phyloP scores from a whole-genome alignment of 1,140 invertebrate genomes.

The Nasonia giraulti region DNA sequence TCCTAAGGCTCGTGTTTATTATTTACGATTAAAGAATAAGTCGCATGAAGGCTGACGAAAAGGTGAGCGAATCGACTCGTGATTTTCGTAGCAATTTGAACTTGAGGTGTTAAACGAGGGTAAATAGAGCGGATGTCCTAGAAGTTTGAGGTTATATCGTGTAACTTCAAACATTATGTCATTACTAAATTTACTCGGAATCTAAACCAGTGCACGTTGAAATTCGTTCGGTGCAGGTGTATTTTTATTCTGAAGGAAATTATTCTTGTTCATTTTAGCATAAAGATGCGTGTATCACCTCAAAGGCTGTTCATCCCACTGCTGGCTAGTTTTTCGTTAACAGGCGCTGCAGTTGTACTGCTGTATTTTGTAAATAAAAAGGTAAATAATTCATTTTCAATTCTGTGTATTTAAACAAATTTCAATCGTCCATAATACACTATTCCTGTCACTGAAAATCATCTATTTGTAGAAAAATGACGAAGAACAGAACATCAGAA shows the following conservation, averaged over 20 bases:
- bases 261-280: constrained; percentile 46
- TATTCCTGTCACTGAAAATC: neutral
- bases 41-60: neutral
- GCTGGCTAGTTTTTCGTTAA: constrained; percentile 69
- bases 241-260: constrained; percentile 5
- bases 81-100: neutral
- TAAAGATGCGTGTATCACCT: constrained; percentile 57
- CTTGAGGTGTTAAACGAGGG: neutral
- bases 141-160: constrained; percentile 55
- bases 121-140: constrained; percentile 12
- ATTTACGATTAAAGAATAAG: neutral
- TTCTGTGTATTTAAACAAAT: neutral
- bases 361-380: constrained; percentile 71
- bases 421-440: neutral
- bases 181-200: constrained; percentile 40
- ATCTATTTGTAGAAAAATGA: constrained; percentile 48
- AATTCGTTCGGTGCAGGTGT: neutral
- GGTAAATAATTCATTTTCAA: constrained; percentile 54
- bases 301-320: constrained; percentile 59
- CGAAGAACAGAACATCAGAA: constrained; percentile 53
- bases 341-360: constrained; percentile 68
- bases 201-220: neutral
- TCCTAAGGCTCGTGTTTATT: neutral
- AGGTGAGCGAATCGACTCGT: neutral
- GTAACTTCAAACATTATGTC: constrained; percentile 44